Conservation (phyloP, 2,888 invertebrate genomes). For the Latheticus oryzae region DNA sequence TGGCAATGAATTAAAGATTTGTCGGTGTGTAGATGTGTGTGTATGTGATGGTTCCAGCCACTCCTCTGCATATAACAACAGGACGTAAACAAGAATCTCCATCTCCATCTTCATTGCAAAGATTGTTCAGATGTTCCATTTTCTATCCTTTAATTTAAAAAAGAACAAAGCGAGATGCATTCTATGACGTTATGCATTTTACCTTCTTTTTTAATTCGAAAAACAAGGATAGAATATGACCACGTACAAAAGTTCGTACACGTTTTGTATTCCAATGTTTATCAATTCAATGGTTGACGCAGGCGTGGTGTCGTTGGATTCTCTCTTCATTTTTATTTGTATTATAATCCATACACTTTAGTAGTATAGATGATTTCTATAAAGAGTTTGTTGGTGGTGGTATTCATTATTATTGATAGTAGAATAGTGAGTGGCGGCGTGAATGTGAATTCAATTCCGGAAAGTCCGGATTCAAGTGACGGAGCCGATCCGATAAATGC, state of each 20-base stretch:
- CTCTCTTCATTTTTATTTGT: conserved; percentile 38
- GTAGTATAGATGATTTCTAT: conserved; percentile 27
- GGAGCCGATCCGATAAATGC: conserved; percentile 13
- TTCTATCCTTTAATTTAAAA: no score
- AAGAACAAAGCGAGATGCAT: neutral
- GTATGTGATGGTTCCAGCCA: conserved; percentile 23
- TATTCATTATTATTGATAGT: no score
- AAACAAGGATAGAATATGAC: conserved; percentile 30
- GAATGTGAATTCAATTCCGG: no score
- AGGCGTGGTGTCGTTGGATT: conserved; percentile 38
- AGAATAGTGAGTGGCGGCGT: no score
- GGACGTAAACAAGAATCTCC: conserved; percentile 17
- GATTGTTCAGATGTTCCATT: no score
- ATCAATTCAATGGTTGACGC: conserved; percentile 41
- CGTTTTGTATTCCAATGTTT: conserved; percentile 35
- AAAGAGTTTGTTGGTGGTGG: conserved; percentile 28
- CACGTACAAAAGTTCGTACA: conserved; percentile 19
- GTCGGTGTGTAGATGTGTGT: no score
- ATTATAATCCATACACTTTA: conserved; percentile 32
- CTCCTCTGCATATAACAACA: conserved; percentile 15
- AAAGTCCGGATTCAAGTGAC: no score
- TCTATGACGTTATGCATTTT: no score
- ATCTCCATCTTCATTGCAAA: neutral
- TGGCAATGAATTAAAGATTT: conserved; percentile 28
- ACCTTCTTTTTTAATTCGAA: no score